phyloP scores from a whole-genome alignment of 2,797 vertebrate genomes.

The Phylloscopus collybita region DNA sequence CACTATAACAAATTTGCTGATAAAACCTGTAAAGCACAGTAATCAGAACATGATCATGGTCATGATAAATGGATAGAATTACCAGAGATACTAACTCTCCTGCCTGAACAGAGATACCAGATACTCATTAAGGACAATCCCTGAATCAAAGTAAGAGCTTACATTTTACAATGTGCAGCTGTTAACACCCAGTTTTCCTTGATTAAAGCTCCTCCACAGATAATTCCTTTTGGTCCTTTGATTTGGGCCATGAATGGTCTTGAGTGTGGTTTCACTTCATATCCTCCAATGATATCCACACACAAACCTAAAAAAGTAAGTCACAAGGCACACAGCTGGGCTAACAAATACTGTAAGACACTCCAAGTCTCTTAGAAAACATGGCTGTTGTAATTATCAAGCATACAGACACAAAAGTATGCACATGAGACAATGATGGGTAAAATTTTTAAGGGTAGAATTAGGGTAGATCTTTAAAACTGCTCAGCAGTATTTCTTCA shows the following conservation, averaged over 20 bases:
- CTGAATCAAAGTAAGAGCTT: conserved; percentile 13
- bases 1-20: background rate
- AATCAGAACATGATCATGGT: background rate
- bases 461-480: background rate
- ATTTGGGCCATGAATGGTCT: conserved; percentile 79
- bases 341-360: background rate
- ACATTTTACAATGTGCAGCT: conserved; percentile 58
- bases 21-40: background rate
- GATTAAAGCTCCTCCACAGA: conserved; percentile 73
- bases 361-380: background rate
- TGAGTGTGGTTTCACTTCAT: conserved; percentile 64
- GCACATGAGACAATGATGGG: background rate
- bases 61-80: background rate
- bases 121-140: background rate
- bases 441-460: too few species aligned
- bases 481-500: background rate
- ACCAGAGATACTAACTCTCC: background rate
- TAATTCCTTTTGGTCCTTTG: fast-evolving
- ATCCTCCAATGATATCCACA: conserved; percentile 74
- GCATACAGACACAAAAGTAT: background rate
- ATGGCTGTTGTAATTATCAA: background rate
- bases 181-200: conserved; percentile 65
- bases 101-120: background rate
- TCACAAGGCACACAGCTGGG: background rate
- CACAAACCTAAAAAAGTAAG: conserved; percentile 60